Percentiles rank a stretch among this genome's conserved stretches.
Conservation (phyloP, 2,113 vertebrate genomes). For the Cebidichthys violaceus region DNA sequence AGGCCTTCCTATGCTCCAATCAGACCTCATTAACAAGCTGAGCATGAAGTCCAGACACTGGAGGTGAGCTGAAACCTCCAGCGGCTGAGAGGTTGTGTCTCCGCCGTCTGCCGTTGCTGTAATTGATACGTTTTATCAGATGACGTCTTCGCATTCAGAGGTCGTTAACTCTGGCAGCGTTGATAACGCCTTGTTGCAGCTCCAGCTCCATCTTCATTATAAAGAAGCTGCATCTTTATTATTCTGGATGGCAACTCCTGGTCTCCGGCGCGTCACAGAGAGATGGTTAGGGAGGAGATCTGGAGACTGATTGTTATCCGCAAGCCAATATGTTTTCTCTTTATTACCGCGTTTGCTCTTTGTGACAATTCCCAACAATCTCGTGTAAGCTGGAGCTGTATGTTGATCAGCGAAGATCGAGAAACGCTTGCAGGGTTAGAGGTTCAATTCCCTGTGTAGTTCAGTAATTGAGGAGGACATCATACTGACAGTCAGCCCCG, state of each 20-base stretch:
- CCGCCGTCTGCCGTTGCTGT: neutral
- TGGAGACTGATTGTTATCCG: constrained; percentile 58
- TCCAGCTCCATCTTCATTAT: constrained; percentile 26
- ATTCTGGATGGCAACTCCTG: constrained; percentile 26
- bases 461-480: neutral
- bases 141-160: neutral
- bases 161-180: constrained; percentile 8
- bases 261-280: constrained; percentile 15
- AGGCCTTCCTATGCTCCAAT: neutral
- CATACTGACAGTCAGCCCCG: neutral
- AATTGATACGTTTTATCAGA: constrained; percentile 25
- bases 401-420: constrained; percentile 14
- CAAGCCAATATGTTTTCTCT: constrained; percentile 35
- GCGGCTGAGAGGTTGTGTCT: neutral
- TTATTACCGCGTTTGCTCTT: constrained; percentile 46
- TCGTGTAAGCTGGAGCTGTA: neutral
- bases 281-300: constrained; percentile 15
- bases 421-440: neutral
- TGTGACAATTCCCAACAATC: constrained; percentile 4
- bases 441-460: constrained; percentile 6
- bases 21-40: neutral
- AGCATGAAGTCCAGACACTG: neutral
- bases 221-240: constrained; percentile 11
- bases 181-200: constrained; percentile 29
- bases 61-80: too few relatives aligned